Percentiles rank a stretch among this genome's conserved stretches.
Conservation (phyloP, 2,113 vertebrate species). For the Grus americana region DNA sequence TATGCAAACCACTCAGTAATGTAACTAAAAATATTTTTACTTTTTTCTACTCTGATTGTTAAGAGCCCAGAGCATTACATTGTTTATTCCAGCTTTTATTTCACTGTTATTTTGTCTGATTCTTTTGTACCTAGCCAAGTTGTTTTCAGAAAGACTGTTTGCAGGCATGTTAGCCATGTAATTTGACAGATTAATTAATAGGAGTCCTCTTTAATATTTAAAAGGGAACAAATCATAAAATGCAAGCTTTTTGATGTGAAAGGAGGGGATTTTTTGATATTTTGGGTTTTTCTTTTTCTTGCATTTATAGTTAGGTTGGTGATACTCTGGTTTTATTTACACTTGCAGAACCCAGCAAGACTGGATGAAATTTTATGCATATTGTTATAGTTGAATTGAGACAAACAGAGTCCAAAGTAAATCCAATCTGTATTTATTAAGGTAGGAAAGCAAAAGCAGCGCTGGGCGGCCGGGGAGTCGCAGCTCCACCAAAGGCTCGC, state of each 20-base stretch:
- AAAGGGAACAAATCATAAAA: neutral
- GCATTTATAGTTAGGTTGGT: neutral
- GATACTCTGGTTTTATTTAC: neutral
- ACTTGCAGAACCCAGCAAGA: neutral
- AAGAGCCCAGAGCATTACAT: neutral
- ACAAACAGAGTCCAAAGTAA: too few species aligned
- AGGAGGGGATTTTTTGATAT: rapidly evolving
- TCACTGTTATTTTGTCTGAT: neutral
- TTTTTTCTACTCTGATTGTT: neutral
- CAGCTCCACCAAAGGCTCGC: too few species aligned
- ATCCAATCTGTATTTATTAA: too few species aligned
- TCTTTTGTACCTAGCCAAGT: neutral
- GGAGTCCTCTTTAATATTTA: neutral
- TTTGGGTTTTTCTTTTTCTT: neutral
- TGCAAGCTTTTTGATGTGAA: neutral
- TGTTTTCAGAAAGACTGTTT: neutral
- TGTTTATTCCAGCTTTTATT: neutral
- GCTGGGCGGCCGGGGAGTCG: too few species aligned
- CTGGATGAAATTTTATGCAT: neutral
- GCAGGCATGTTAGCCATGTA: neutral
- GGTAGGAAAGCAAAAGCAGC: too few species aligned
- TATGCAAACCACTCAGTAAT: neutral
- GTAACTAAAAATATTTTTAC: neutral
- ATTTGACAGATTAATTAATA: neutral
- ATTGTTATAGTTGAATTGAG: too few species aligned